These are phyloP conservation scores for Callimorpha dominula DNA, from an alignment of 2,888 invertebrate species.

Conservation along the genomic window DNA sequence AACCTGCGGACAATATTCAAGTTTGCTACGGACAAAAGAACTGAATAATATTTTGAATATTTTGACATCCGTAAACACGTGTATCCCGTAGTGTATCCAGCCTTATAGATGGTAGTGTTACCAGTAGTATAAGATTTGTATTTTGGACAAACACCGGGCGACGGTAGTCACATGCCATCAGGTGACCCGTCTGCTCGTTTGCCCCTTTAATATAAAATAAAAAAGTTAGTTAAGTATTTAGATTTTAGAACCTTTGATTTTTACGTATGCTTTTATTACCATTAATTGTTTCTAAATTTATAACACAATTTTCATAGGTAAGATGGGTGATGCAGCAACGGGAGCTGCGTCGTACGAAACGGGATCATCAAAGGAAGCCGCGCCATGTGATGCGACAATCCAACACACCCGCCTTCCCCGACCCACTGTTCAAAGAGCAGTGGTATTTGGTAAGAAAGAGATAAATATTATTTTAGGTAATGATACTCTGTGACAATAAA, in stretches of 20 bases:
- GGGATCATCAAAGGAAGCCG: slow-evolving; percentile 90
- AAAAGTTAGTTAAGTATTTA: too few relatives aligned
- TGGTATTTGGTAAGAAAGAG: slow-evolving; percentile 90
- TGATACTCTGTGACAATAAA: neutral
- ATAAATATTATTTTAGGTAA: neutral
- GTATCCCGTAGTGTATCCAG: too few relatives aligned
- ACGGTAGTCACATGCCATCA: too few relatives aligned
- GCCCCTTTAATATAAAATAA: too few relatives aligned
- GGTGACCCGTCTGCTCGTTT: too few relatives aligned
- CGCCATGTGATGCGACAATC: slow-evolving; percentile 75
- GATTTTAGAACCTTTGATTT: neutral
- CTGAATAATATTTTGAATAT: too few relatives aligned
- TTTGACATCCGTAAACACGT: too few relatives aligned
- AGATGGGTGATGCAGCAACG: slow-evolving; percentile 98
- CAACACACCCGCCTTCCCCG: slow-evolving; percentile 90
- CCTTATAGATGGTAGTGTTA: too few relatives aligned
- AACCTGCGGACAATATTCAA: too few relatives aligned
- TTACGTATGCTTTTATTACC: neutral
- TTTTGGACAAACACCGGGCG: too few relatives aligned
- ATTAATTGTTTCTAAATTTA: neutral
- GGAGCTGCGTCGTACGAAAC: slow-evolving; percentile 93
- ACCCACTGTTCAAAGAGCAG: slow-evolving; percentile 93
- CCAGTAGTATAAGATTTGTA: too few relatives aligned
- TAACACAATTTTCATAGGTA: slow-evolving; percentile 84
- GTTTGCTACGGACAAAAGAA: too few relatives aligned